Evolutionary conservation across 2,888 invertebrate genomes (phyloP), one percentile per base, ranked within the genome.

Genomic region (Ditylenchus weischeri): DNA sequence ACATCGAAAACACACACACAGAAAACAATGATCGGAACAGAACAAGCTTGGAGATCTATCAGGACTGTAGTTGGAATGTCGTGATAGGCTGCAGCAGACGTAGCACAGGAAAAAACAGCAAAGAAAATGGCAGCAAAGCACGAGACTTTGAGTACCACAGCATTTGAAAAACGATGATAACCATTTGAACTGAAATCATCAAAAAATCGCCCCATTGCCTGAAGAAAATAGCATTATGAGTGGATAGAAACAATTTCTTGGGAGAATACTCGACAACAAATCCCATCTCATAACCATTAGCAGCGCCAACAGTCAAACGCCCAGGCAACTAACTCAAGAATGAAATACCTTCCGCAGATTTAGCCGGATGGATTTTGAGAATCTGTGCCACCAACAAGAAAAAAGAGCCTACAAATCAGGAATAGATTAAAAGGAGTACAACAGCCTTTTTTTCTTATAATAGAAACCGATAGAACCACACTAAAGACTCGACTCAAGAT

Each of bases 371-470:
- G 66, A 98, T n/a, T 91, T 86, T 98, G 29, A 93, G 64, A 73
- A 98, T 92, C 86, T 98, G 98, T 2, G 98, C 96, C 18, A 98
- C 88, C 87, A n/a, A 98, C 0, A 98, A 94, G 78, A 95, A 85
- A 70, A 93, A 85, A 0, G 95, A 93, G 49, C 95, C 96, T 43
- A 90, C 88, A 68, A 38, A 11, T 38, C 38, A 38, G 38, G 11
- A 38, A 38, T 8, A 38, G 11, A 38, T 38, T 8, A 38, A 38
- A 38, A 38, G 6, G 7, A 38, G 11, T 38, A 38, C 6, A 38
- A 38, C 38, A 6, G 7, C 6, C n/a, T n/a, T n/a, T n/a, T 8
- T 8, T 38, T 38, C 38, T 38, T 8, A 38, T 11, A 6, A 38
- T 11, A 38, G 7, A 38, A 8, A 38, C 38, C 38, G 11, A 38